Evolutionary conservation across 2,113 vertebrate species (phyloP).

Genomic region (Festucalex cinctus): DNA sequence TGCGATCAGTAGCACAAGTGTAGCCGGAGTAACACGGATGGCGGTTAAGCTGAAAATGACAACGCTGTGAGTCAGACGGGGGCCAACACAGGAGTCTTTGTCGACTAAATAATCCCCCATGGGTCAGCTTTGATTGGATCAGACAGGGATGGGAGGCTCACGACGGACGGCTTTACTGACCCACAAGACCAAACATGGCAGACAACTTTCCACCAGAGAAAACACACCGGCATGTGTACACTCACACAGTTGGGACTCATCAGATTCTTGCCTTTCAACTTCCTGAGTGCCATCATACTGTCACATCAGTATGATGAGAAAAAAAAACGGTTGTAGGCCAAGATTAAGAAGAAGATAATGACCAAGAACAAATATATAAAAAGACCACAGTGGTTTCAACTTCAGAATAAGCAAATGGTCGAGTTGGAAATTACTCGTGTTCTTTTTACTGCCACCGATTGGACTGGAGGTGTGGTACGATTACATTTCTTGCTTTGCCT

Average conservation of each 20-base stretch:
- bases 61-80: not conserved
- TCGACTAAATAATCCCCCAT: not conserved
- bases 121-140: constrained; percentile 3
- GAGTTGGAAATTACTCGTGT: too few relatives aligned
- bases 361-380: too few relatives aligned
- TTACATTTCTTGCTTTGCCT: too few relatives aligned
- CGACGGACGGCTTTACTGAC: not conserved
- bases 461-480: too few relatives aligned
- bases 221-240: not conserved
- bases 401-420: too few relatives aligned
- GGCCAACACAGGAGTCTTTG: not conserved
- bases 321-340: too few relatives aligned
- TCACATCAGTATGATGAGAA: not conserved
- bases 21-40: not conserved
- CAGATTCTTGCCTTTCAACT: not conserved
- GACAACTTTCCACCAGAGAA: not conserved
- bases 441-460: too few relatives aligned
- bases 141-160: not conserved
- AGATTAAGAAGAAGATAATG: too few relatives aligned
- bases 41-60: not conserved
- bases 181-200: not conserved
- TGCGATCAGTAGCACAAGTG: not conserved
- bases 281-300: not conserved
- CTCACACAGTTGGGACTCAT: not conserved
- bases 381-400: too few relatives aligned